Percentiles rank a stretch among this genome's conserved stretches.
These are phyloP conservation scores for Tor tambroides DNA, from an alignment of 2,113 vertebrate species.

Conservation along the genomic window DNA sequence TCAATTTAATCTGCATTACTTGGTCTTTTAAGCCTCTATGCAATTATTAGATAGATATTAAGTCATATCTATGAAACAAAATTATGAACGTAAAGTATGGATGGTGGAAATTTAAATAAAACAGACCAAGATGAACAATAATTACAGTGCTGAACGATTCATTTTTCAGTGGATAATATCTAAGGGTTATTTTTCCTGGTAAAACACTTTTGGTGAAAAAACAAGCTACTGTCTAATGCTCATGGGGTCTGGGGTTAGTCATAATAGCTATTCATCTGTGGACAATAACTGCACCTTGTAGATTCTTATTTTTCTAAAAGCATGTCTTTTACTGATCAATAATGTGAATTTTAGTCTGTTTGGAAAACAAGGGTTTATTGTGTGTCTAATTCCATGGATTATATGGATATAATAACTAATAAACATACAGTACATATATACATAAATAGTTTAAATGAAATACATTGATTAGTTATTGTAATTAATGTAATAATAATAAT, in stretches of 20 bases:
- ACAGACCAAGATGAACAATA: slow-evolving; percentile 16
- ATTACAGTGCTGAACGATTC: neutral
- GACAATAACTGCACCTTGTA: slow-evolving; percentile 6
- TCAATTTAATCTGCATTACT: neutral
- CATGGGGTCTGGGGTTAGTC: neutral
- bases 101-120: neutral
- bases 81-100: neutral
- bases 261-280: neutral
- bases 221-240: neutral
- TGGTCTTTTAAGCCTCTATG: neutral
- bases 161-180: neutral
- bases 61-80: neutral
- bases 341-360: neutral
- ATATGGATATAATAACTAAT: no score
- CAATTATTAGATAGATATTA: neutral
- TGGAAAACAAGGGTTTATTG: neutral
- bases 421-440: no score
- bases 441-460: no score
- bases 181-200: neutral
- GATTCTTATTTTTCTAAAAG: neutral
- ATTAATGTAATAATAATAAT: no score
- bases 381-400: neutral
- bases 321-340: neutral
- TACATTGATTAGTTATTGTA: no score
- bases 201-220: neutral